Percentiles rank a stretch among this genome's conserved stretches.
Conservation (phyloP, 2,797 vertebrate genomes). For the Gambelia wislizenii region DNA sequence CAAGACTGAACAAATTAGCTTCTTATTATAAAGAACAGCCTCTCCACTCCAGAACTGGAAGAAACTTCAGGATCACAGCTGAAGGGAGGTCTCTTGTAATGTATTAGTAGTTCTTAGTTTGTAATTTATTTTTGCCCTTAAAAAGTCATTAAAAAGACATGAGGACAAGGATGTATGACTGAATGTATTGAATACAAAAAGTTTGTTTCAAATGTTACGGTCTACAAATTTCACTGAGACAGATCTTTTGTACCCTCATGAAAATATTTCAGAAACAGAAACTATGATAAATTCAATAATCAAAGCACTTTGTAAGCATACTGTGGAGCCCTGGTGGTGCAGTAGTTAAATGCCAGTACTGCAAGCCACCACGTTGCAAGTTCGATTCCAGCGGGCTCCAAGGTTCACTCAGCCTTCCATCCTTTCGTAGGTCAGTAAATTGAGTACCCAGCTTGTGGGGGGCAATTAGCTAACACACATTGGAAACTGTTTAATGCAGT, state of each 20-base stretch:
- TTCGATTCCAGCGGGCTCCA: too few relatives aligned
- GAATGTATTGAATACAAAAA: not conserved
- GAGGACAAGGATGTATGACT: not conserved
- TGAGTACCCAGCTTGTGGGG: too few relatives aligned
- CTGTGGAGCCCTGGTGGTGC: too few relatives aligned
- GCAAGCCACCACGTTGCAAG: too few relatives aligned
- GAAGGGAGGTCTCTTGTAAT: not conserved
- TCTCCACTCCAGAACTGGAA: not conserved
- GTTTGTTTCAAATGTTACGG: not conserved
- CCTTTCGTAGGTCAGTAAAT: too few relatives aligned
- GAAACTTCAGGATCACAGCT: conserved; percentile 21
- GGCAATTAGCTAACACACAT: too few relatives aligned
- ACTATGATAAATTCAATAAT: not conserved
- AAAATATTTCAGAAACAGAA: not conserved
- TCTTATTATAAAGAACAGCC: not conserved
- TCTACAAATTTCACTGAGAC: not conserved
- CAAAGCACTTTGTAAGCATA: not conserved
- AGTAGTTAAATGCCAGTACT: too few relatives aligned
- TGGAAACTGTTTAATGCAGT: too few relatives aligned
- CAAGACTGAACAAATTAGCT: conserved; percentile 27
- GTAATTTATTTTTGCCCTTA: conserved; percentile 8
- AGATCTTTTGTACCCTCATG: not conserved
- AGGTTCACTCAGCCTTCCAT: too few relatives aligned
- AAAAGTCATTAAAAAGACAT: conserved; percentile 2
- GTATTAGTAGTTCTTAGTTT: not conserved